Base-by-base conservation (phyloP, 2,888 invertebrate genomes). In the Brachypalpus laphriformis region DNA sequence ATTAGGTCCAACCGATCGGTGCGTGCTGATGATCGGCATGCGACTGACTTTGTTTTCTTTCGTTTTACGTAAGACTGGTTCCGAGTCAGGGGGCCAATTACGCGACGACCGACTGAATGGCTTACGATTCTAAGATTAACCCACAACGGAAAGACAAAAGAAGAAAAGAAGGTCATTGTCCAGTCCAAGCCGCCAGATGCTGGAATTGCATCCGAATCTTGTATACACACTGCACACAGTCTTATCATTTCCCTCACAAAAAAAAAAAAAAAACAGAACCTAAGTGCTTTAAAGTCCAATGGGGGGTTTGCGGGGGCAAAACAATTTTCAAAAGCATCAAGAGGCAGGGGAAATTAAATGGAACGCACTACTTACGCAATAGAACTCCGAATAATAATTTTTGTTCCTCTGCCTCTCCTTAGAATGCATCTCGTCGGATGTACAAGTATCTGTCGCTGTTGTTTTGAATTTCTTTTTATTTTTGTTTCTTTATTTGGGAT, bases 1-100 rank as follows among this genome's bases (percentile, higher is more conserved):
- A 76, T 82, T 82, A 82, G 70, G 75, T 70, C 68, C 63, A 34
- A 31, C 63, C n/a, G 37, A 31, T 47, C 75, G 28, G 70, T 76
- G 76, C 59, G 68, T 72, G 83, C 70, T 40, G 74, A 31, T 85
- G 85, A 83, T 83, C 74, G 80, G 65, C 74, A 68, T 72, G 68
- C 11, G 37, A 11, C n/a, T n/a, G n/a, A n/a, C 3, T 74, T 83
- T 75, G 63, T 68, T 80, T 80, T 83, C 61, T 34, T 78, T 78
- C 59, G 40, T 42, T 71, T 77, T 77, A 76, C 78, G 85, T 80
- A 70, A 80, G 75, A 75, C 85, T 85, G 85, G 85, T 80, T 85
- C 57, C 83, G 63, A 83, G 78, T 63, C 49, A 42, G 47, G 42
- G 70, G 70, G 70, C 75, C 85, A 85, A 83, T 85, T 85, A 85